Base-by-base conservation (phyloP, 2,888 invertebrate genomes). In the Stictocephala bisonia region DNA sequence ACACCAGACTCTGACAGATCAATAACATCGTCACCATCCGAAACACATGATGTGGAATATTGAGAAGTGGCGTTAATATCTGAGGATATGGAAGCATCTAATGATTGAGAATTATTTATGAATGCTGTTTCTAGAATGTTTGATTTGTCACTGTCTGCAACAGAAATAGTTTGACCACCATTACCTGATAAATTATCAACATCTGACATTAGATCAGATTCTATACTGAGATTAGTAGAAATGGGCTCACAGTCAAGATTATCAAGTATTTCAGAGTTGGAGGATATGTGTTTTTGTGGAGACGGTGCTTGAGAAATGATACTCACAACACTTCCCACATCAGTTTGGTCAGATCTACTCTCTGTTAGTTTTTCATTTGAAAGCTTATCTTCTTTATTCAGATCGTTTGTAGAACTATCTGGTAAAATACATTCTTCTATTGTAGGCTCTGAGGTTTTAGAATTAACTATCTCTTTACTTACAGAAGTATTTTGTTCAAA, bases 281-380 rank as follows among this genome's bases (percentile, higher is more conserved):
- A 56, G 4, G 3, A n/a, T 26, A 15, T n/a, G 56, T 2, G 56
- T 29, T 24, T 51, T 51, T 26, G 9, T 51, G 6, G 56, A n/a
- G n/a, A 44, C n/a, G 64, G 64, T 2, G 64, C 40, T 41, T 64
- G 26, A 15, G 44, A 44, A 44, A 64, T 22, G 15, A 64, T 24
- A 15, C 64, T 44, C 6, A 44, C 26, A 4, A 64, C 64, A 13
- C 44, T 64, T 35, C 64, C 64, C 27, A 40, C 11, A 27, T 64
- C 64, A 15, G 27, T 41, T 6, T 60, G 20, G 9, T 64, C 44
- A 22, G 3, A 13, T 24, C 7, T 18, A 22, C 11, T 13, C 9
- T 60, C 35, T 11, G n/a, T n/a, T n/a, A n/a, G n/a, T n/a, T n/a
- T n/a, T n/a, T n/a, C n/a, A n/a, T n/a, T n/a, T n/a, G n/a, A n/a